phyloP scores from a whole-genome alignment of 2,113 vertebrate genomes.

The Tretioscincus oriximinensis region DNA sequence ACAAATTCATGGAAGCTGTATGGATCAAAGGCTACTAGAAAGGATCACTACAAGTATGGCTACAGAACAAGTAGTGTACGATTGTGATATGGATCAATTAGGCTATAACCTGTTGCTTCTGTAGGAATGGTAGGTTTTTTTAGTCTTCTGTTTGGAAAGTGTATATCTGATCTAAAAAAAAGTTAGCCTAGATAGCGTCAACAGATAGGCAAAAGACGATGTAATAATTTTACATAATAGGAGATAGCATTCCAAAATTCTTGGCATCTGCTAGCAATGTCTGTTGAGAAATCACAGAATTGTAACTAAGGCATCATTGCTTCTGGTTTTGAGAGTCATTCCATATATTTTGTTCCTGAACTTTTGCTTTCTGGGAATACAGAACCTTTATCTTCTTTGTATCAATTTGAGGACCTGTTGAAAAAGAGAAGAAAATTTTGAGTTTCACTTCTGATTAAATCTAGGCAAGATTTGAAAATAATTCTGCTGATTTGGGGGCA shows the following conservation, averaged over 20 bases:
- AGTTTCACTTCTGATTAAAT: not conserved
- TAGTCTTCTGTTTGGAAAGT: too few relatives aligned
- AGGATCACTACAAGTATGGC: too few relatives aligned
- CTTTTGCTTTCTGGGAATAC: not conserved
- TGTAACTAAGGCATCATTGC: not conserved
- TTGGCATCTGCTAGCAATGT: not conserved
- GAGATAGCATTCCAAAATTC: not conserved
- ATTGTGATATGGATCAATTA: too few relatives aligned
- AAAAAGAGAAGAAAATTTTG: not conserved
- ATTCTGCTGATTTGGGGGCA: not conserved
- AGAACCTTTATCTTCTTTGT: not conserved
- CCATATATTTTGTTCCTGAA: not conserved
- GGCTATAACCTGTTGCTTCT: not conserved
- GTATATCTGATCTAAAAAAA: too few relatives aligned
- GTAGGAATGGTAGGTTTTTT: not conserved
- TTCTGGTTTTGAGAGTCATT: not conserved
- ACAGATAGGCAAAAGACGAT: not conserved
- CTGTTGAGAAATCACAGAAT: not conserved
- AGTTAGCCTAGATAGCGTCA: too few relatives aligned
- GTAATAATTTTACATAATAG: not conserved
- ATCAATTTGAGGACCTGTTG: not conserved
- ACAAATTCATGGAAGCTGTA: too few relatives aligned
- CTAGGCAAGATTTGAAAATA: not conserved
- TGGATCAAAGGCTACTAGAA: too few relatives aligned
- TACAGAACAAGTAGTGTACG: too few relatives aligned